Conservation (phyloP, 1,140 invertebrate species). For the Saccostrea echinata region DNA sequence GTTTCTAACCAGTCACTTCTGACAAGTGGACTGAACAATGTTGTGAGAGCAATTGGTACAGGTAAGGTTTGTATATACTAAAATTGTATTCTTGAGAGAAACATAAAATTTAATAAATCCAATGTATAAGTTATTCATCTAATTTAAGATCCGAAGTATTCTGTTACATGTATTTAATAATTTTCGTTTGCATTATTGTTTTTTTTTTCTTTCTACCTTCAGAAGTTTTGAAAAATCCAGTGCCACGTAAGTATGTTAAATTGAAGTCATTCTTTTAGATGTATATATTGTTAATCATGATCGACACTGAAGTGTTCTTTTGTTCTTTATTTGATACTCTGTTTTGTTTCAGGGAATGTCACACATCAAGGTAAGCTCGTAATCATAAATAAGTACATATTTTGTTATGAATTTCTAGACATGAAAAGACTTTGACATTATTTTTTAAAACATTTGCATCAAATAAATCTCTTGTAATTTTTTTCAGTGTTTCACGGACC, state of each 20-base stretch:
- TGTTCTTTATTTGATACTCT: neutral
- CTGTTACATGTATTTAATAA: neutral
- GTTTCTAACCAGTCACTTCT: neutral
- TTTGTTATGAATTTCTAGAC: neutral
- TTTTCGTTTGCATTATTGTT: neutral
- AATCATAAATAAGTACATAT: neutral
- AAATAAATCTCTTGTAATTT: neutral
- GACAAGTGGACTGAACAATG: neutral
- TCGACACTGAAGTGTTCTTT: neutral
- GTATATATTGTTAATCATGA: neutral
- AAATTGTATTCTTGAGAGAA: too few species aligned
- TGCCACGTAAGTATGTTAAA: neutral
- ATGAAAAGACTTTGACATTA: neutral
- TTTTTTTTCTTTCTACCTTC: neutral
- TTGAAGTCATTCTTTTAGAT: neutral
- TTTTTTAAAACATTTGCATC: neutral
- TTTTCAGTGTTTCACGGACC: constrained; percentile 32
- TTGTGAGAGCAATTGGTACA: neutral
- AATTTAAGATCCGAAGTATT: too few species aligned
- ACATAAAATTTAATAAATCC: too few species aligned
- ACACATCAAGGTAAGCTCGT: neutral
- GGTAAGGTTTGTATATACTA: neutral
- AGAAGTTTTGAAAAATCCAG: neutral
- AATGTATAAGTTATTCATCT: too few species aligned
- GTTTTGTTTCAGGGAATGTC: constrained; percentile 9